phyloP scores from a whole-genome alignment of 2,113 vertebrate species.

The Alethe castanea region DNA sequence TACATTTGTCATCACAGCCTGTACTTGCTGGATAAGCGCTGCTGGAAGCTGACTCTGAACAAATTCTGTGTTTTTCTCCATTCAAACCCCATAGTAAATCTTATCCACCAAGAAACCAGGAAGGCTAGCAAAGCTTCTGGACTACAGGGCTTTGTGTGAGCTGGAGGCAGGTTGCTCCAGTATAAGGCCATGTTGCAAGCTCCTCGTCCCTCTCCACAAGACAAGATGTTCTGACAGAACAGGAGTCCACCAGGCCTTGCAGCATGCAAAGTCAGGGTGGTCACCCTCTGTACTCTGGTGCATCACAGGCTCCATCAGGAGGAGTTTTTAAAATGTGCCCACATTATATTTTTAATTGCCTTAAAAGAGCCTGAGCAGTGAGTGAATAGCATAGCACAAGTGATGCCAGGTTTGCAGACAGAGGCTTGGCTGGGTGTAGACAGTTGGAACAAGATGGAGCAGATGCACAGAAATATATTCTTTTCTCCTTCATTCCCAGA shows the following conservation, averaged over 20 bases:
- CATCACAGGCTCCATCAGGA: neutral
- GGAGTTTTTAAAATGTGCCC: too few relatives aligned
- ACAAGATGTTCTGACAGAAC: neutral
- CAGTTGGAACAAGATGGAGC: neutral
- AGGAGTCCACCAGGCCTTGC: fast-evolving
- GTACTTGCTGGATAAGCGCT: neutral
- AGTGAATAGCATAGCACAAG: neutral
- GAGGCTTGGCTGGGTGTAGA: fast-evolving
- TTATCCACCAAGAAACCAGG: neutral
- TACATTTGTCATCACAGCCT: neutral
- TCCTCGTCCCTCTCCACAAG: neutral
- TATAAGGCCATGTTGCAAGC: neutral
- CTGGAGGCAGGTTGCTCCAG: neutral
- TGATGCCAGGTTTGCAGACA: neutral
- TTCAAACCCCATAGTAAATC: neutral
- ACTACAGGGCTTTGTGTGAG: neutral
- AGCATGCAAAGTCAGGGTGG: neutral
- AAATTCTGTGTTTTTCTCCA: neutral
- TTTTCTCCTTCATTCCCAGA: neutral
- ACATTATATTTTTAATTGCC: neutral
- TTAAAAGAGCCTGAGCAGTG: neutral
- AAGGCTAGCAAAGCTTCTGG: neutral
- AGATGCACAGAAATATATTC: neutral
- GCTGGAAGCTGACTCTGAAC: neutral
- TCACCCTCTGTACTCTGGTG: neutral